Conservation (phyloP, 2,113 vertebrate genomes). For the Chlamydotis undulata region DNA sequence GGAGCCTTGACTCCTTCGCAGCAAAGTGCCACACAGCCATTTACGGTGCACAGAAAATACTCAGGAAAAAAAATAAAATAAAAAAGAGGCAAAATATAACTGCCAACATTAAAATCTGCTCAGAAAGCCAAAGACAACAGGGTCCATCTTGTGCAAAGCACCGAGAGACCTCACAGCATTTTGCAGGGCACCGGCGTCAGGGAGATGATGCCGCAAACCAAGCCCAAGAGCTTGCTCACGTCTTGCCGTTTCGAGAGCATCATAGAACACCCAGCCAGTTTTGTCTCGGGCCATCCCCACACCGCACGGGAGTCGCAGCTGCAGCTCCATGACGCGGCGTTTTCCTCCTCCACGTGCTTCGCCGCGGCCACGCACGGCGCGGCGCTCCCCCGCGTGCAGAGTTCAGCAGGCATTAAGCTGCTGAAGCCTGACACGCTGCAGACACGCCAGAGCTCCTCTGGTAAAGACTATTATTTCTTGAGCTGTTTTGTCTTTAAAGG, state of each 20-base stretch:
- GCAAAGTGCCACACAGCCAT: not conserved
- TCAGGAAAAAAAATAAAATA: not conserved
- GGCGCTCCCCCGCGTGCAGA: not conserved
- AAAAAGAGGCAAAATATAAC: not conserved
- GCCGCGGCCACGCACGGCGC: accelerated
- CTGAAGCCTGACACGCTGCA: not conserved
- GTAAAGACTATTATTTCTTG: not conserved
- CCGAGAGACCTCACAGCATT: not conserved
- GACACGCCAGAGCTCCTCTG: not conserved
- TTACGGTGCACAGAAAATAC: not conserved
- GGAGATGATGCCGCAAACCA: not conserved
- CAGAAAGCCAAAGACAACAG: not conserved
- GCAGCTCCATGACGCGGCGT: not conserved
- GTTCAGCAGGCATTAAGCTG: not conserved
- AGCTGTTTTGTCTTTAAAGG: slow-evolving; percentile 25
- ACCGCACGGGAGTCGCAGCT: not conserved
- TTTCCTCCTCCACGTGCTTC: not conserved
- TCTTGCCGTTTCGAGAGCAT: accelerated
- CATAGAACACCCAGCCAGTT: accelerated
- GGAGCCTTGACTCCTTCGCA: accelerated
- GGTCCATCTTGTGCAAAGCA: not conserved
- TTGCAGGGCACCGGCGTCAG: not conserved
- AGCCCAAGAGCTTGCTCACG: not conserved
- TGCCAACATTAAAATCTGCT: not conserved
- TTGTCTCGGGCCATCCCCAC: not conserved